phyloP scores from a whole-genome alignment of 2,888 invertebrate genomes.

The Antheraea assamensis region DNA sequence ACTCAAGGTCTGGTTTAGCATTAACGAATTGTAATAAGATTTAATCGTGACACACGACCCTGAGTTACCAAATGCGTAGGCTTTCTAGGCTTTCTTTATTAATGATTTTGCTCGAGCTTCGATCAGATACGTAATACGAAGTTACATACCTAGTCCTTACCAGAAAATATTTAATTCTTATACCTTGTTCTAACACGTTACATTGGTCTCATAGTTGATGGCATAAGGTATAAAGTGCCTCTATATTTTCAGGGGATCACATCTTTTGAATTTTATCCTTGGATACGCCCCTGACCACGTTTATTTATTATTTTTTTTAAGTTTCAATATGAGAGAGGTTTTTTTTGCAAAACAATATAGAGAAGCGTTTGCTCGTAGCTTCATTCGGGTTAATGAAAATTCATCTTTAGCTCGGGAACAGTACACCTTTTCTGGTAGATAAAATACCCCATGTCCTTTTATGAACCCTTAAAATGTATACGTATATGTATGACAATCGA shows the following conservation, averaged over 20 bases:
- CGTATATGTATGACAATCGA: too few species aligned
- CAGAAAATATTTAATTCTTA: not conserved
- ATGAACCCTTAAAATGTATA: too few species aligned
- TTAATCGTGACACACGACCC: constrained; percentile 50
- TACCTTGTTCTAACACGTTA: not conserved
- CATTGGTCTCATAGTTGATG: too few species aligned
- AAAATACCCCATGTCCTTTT: too few species aligned
- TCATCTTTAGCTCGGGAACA: too few species aligned
- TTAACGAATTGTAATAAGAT: constrained; percentile 36
- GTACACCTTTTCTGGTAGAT: too few species aligned
- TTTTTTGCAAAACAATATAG: too few species aligned
- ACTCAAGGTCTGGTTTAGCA: not conserved
- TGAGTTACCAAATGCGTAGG: constrained; percentile 41
- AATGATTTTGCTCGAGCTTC: constrained; percentile 23
- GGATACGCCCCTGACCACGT: not conserved
- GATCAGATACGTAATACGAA: constrained; percentile 5
- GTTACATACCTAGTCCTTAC: too few species aligned
- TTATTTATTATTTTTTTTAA: not conserved
- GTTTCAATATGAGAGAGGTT: too few species aligned
- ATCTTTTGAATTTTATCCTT: not conserved
- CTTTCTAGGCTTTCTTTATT: constrained; percentile 33
- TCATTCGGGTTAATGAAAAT: too few species aligned
- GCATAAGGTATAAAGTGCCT: not conserved
- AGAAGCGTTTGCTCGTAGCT: too few species aligned
- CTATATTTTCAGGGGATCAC: not conserved